phyloP scores from a whole-genome alignment of 2,888 invertebrate genomes.

The Drosophila infuscata region DNA sequence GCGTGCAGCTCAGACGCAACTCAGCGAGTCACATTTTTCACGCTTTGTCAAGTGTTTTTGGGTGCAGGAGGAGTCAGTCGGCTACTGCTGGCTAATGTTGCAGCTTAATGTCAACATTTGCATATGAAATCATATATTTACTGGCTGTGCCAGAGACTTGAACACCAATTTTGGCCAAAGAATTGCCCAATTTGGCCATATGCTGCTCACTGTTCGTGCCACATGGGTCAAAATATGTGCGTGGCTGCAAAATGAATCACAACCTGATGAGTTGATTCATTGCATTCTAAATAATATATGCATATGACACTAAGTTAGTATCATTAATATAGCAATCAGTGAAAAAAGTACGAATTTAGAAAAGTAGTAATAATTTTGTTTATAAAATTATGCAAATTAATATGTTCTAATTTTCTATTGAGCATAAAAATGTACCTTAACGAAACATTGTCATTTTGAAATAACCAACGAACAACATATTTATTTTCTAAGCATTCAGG shows the following conservation, averaged over 20 bases:
- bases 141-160: constrained; percentile 35
- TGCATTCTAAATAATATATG: neutral
- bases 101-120: constrained; percentile 82
- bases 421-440: neutral
- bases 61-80: constrained; percentile 59
- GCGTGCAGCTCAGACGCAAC: constrained; percentile 41
- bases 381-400: neutral
- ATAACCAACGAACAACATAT: neutral
- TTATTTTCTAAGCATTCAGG: neutral
- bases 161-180: constrained; percentile 55
- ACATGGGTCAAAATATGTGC: constrained; percentile 38
- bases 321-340: neutral
- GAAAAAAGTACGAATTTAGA: neutral
- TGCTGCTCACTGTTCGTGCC: constrained; percentile 12
- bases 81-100: constrained; percentile 52
- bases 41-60: constrained; percentile 65
- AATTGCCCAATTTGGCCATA: constrained; percentile 54
- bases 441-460: neutral
- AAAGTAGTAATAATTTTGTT: neutral
- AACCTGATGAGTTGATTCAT: constrained; percentile 17
- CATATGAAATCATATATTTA: constrained; percentile 69
- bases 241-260: constrained; percentile 51
- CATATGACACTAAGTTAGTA: too few relatives aligned
- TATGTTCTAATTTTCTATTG: neutral
- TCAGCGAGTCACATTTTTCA: constrained; percentile 66